Base-by-base conservation (phyloP, 2,888 invertebrate species). In the Meteorus colon region DNA sequence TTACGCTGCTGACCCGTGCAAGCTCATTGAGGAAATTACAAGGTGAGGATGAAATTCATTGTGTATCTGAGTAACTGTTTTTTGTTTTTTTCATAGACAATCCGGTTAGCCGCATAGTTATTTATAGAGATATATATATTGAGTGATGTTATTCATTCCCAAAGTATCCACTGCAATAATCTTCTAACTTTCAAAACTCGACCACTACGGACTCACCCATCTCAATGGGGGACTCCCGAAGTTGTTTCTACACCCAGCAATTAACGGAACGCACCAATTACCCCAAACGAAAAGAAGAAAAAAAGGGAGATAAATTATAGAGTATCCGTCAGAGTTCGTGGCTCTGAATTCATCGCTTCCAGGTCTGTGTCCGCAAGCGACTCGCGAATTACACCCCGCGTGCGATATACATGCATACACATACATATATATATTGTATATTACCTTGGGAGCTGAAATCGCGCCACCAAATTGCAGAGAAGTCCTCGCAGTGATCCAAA, bases 1-100 rank as follows among this genome's bases (percentile, higher is more conserved):
- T 90, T 98, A 98, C 90, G 97, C 98, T 2, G 97, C 97, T 0
- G 98, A 98, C 91, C 98, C 98, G 1, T 98, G 98, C 91, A 98
- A 98, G 90, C 92, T 98, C 77, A 92, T 96, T 78, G 98, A 98
- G 91, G 98, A 98, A 92, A 97, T 98, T 85, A 98, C 98, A 77
- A 94, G 97, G 97, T 97, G 91, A 89, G 88, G 74, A 80, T 79
- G 37, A 66, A 67, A 31, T 31, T 69, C 10, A 34, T 67, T 59
- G 24, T 63, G 24, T 65, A 65, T 27, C 37, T 27, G 37, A 24
- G 19, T 66, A 19, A 34, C 14, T 27, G 12, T 70, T 41, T 29
- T 37, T 37, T 29, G 29, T 55, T 59, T 59, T 62, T 62, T 31
- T 62, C 14, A 27, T 70, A 60, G 60, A 24, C 19, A 16, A 45